Percentiles rank a stretch among this genome's conserved stretches.
phyloP scores from a whole-genome alignment of 2,113 vertebrate species.

The Formicarius rufipectus region DNA sequence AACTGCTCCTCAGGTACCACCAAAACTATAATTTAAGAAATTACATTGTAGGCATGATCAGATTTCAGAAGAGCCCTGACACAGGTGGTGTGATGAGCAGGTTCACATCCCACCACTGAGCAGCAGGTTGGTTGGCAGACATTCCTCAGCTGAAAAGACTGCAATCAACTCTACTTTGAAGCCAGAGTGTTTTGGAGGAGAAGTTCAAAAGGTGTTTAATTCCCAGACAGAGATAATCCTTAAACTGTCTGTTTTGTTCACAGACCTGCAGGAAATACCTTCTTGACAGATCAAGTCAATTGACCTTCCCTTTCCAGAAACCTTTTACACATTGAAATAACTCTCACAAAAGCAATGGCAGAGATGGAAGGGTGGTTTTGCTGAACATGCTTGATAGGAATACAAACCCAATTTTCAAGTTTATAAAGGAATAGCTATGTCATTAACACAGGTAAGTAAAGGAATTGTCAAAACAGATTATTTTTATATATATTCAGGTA shows the following conservation, averaged over 20 bases:
- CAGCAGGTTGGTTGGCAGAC: conserved; percentile 15
- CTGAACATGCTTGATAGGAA: not conserved
- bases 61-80: not conserved
- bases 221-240: not conserved
- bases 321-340: not conserved
- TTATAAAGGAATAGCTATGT: not conserved
- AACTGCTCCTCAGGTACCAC: not conserved
- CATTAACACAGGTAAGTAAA: not conserved
- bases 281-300: not conserved
- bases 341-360: not conserved
- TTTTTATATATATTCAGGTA: not conserved
- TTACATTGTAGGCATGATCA: not conserved
- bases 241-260: not conserved
- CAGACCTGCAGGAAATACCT: not conserved
- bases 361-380: not conserved
- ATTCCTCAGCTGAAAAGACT: not conserved
- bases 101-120: not conserved
- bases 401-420: not conserved
- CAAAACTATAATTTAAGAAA: not conserved
- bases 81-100: not conserved
- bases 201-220: not conserved
- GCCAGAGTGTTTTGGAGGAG: not conserved
- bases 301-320: not conserved
- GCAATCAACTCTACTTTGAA: not conserved
- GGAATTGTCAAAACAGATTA: not conserved